These are phyloP conservation scores for Gadus macrocephalus DNA, from an alignment of 2,113 vertebrate genomes.

Conservation along the genomic window DNA sequence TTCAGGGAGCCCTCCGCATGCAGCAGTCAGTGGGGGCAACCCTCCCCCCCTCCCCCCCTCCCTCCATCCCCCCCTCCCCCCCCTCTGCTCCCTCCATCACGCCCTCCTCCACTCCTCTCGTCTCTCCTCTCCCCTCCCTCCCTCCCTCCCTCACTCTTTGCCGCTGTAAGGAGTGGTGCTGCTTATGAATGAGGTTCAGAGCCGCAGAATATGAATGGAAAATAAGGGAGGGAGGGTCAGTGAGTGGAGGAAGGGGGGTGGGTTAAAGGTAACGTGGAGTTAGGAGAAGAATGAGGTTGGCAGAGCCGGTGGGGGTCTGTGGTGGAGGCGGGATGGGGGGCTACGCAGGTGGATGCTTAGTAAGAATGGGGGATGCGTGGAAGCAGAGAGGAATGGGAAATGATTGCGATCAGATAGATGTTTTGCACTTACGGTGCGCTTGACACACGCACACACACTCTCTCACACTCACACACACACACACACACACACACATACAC, in stretches of 20 bases:
- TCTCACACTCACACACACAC: no score
- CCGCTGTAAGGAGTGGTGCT: slow-evolving; percentile 67
- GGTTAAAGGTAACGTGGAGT: not conserved
- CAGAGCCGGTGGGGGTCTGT: not conserved
- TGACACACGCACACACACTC: not conserved
- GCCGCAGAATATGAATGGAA: slow-evolving; percentile 69
- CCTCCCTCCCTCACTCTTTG: slow-evolving; percentile 37
- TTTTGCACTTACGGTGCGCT: slow-evolving; percentile 11
- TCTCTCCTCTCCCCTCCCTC: not conserved
- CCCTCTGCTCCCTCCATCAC: not conserved
- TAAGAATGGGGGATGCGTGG: not conserved
- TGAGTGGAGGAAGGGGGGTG: not conserved
- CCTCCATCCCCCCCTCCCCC: slow-evolving; percentile 25
- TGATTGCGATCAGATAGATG: not conserved
- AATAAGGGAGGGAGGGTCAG: slow-evolving; percentile 30
- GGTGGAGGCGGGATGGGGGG: not conserved
- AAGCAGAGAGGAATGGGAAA: slow-evolving; percentile 14
- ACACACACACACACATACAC: no score
- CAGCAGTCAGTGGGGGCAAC: slow-evolving; percentile 63
- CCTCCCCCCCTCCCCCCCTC: slow-evolving; percentile 42
- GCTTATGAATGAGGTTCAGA: slow-evolving; percentile 68
- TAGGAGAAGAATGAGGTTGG: not conserved
- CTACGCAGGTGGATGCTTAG: not conserved
- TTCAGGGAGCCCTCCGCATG: slow-evolving; percentile 54
- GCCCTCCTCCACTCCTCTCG: no score